phyloP scores from a whole-genome alignment of 2,888 invertebrate genomes.

The Glomeris marginata region DNA sequence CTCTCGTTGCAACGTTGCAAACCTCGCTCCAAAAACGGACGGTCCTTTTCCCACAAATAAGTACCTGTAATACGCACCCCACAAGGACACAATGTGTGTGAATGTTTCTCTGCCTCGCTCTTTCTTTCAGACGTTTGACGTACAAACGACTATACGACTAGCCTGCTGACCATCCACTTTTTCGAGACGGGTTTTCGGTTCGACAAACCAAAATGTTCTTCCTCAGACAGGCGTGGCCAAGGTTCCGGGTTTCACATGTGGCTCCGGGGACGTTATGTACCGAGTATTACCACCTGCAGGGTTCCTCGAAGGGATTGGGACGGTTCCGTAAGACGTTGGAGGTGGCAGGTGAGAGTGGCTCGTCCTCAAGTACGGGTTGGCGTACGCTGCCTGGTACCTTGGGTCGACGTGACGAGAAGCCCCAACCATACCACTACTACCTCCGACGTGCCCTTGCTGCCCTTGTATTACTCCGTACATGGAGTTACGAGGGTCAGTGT shows the following conservation, averaged over 20 bases:
- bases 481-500: conserved; percentile 31
- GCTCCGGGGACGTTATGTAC: conserved; percentile 40
- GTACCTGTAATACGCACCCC: no score
- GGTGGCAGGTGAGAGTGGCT: conserved; percentile 38
- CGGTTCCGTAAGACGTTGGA: conserved; percentile 19
- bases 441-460: conserved; percentile 19
- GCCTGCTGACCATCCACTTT: no score
- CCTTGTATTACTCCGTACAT: conserved; percentile 6
- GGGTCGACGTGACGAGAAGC: conserved; percentile 46
- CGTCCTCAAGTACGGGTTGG: conserved; percentile 66
- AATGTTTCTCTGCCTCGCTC: no score
- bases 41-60: no score
- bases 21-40: no score
- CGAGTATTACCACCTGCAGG: conserved; percentile 22
- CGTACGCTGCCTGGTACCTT: conserved; percentile 70
- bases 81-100: no score
- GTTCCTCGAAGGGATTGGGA: conserved; percentile 16
- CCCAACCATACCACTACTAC: conserved; percentile 17
- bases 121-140: no score
- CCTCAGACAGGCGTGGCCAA: conserved; percentile 50
- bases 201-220: not conserved
- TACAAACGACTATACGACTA: no score
- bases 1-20: no score
- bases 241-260: conserved; percentile 43
- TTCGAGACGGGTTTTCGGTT: no score